Evolutionary conservation across 2,797 vertebrate species (phyloP).

Genomic region (Sitta carolinensis): DNA sequence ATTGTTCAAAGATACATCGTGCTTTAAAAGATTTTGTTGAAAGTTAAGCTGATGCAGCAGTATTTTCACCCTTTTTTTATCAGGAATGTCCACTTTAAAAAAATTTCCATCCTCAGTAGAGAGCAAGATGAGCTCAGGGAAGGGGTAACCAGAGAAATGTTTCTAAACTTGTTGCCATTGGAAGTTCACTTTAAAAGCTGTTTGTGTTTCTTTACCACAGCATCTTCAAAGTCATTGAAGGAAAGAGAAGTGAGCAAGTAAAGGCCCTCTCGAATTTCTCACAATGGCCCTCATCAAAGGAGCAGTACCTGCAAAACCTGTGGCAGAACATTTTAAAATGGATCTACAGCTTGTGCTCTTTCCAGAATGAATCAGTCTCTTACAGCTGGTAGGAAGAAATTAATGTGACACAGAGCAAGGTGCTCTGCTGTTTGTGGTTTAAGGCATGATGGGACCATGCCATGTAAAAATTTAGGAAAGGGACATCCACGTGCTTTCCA

Average conservation of each 20-base stretch:
- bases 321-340: background rate
- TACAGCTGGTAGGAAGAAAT: background rate
- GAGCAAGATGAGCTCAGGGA: background rate
- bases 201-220: background rate
- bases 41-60: background rate
- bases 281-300: background rate
- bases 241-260: background rate
- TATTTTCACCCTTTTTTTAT: background rate
- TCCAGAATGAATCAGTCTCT: background rate
- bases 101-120: background rate
- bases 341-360: background rate
- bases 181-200: background rate
- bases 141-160: background rate
- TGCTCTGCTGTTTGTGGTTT: background rate
- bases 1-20: background rate
- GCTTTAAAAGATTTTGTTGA: background rate
- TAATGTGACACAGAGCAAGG: background rate
- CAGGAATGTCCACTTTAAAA: background rate
- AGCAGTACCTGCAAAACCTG: background rate
- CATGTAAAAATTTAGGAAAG: background rate
- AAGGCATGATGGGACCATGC: background rate
- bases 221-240: background rate
- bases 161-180: background rate
- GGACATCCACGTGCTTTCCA: background rate
- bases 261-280: background rate